phyloP scores from a whole-genome alignment of 1,140 invertebrate species.

The Teleopsis dalmanni region DNA sequence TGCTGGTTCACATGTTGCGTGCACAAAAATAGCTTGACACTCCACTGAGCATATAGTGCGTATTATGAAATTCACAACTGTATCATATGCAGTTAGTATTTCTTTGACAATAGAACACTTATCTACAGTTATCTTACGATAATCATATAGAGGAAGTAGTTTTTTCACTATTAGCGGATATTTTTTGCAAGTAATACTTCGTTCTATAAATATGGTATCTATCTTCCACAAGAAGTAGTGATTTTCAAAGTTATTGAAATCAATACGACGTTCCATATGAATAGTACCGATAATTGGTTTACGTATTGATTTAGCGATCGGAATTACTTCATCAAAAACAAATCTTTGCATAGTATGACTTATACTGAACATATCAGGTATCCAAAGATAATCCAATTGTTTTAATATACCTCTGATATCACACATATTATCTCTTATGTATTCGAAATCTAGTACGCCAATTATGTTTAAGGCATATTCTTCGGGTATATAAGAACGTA shows the following conservation, averaged over 20 bases:
- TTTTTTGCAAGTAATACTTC: constrained; percentile 39
- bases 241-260: constrained; percentile 34
- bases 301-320: constrained; percentile 28
- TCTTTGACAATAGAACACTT: constrained; percentile 22
- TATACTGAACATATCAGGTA: constrained; percentile 33
- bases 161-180: constrained; percentile 40
- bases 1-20: constrained; percentile 26
- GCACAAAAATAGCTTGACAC: constrained; percentile 34
- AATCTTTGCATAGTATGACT: constrained; percentile 29
- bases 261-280: constrained; percentile 32
- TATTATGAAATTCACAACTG: constrained; percentile 36
- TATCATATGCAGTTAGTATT: constrained; percentile 30
- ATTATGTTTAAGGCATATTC: constrained; percentile 24
- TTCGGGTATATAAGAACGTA: constrained; percentile 15
- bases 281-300: constrained; percentile 36
- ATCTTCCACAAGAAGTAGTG: constrained; percentile 36
- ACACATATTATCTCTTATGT: constrained; percentile 33
- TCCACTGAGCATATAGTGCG: constrained; percentile 38
- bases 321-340: constrained; percentile 34
- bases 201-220: constrained; percentile 37
- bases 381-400: constrained; percentile 34
- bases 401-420: constrained; percentile 35
- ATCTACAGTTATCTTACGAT: constrained; percentile 25
- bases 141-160: constrained; percentile 31
- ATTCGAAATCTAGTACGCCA: constrained; percentile 37